phyloP scores from a whole-genome alignment of 2,797 vertebrate species.

The Gambelia wislizenii region DNA sequence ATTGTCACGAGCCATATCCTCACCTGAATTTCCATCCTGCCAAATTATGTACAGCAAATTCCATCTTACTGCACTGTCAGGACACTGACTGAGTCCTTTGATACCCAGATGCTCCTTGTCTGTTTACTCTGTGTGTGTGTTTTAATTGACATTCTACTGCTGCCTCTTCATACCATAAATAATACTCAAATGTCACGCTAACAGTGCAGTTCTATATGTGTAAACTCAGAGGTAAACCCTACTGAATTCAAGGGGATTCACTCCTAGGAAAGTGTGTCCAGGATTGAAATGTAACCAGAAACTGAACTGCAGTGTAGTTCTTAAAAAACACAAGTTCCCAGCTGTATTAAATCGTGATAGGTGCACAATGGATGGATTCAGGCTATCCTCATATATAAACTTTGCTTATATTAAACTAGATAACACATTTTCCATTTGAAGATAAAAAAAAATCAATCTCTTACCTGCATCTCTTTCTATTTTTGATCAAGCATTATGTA shows the following conservation, averaged over 20 bases:
- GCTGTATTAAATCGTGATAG: slow-evolving; percentile 21
- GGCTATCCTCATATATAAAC: slow-evolving; percentile 11
- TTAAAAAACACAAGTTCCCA: slow-evolving; percentile 13
- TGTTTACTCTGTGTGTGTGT: background rate
- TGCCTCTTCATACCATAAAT: background rate
- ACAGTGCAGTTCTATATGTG: background rate
- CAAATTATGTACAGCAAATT: background rate
- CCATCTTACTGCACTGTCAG: background rate
- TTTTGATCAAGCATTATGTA: slow-evolving; percentile 6
- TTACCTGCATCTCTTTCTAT: background rate
- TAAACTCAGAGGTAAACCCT: background rate
- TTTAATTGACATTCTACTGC: slow-evolving; percentile 27
- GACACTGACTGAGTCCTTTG: background rate
- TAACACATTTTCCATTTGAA: background rate
- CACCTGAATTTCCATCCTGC: background rate
- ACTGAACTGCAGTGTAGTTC: background rate
- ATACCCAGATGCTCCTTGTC: background rate
- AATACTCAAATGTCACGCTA: slow-evolving; percentile 19
- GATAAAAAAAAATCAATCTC: fast-evolving
- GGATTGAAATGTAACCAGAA: background rate
- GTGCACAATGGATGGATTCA: slow-evolving; percentile 7
- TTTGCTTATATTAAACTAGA: background rate
- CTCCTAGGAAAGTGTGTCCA: background rate
- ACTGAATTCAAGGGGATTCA: background rate
- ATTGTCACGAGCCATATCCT: fast-evolving